These are phyloP conservation scores for Limnephilus marmoratus DNA, from an alignment of 2,888 invertebrate species.

Conservation along the genomic window DNA sequence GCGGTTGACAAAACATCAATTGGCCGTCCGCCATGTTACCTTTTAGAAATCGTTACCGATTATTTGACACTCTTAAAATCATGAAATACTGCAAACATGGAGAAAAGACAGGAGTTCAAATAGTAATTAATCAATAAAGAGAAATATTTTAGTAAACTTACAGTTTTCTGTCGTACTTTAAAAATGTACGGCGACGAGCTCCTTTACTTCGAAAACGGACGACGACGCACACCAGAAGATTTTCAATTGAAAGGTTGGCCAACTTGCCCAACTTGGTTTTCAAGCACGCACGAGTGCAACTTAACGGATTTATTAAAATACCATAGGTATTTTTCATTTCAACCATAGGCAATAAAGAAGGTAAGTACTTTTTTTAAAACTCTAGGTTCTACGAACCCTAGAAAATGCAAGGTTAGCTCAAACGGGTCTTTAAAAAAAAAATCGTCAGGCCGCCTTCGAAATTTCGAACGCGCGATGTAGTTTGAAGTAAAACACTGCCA, in stretches of 20 bases:
- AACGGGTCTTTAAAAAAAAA: no score
- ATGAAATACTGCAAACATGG: background rate
- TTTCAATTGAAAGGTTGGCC: background rate
- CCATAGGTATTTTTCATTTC: no score
- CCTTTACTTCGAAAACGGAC: background rate
- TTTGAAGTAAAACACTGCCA: no score
- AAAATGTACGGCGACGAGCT: background rate
- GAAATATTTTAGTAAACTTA: background rate
- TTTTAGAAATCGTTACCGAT: background rate
- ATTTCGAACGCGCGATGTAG: no score
- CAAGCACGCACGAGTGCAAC: no score
- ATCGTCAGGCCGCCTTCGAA: no score
- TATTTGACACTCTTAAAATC: background rate
- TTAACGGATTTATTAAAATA: no score
- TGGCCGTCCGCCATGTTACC: conserved; percentile 36
- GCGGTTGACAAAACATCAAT: conserved; percentile 36
- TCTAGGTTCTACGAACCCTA: no score
- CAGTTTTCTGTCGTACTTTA: background rate
- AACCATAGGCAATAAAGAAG: no score
- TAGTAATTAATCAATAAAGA: background rate
- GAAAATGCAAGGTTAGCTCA: no score
- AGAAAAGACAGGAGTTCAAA: background rate
- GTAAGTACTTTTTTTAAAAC: no score
- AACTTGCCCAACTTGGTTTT: background rate
- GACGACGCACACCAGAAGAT: background rate